A percentile compares a stretch with the other conserved stretches of the same genome.
phyloP scores from a whole-genome alignment of 2,888 invertebrate genomes.

The Leptinotarsa rubiginosa region DNA sequence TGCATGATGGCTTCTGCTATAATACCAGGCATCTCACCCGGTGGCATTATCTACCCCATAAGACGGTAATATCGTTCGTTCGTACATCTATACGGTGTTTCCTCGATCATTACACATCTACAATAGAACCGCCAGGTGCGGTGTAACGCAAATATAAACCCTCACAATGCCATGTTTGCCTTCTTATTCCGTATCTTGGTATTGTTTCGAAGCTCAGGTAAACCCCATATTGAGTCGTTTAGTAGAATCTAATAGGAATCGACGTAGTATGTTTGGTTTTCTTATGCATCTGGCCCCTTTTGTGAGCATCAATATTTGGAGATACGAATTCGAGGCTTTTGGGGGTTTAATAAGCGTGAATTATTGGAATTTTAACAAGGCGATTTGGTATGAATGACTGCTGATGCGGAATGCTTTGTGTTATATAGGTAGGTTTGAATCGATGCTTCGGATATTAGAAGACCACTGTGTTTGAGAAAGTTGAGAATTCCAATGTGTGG shows the following conservation, averaged over 20 bases:
- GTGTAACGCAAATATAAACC: slow-evolving; percentile 55
- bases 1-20: not conserved
- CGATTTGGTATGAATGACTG: not conserved
- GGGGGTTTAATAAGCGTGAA: slow-evolving; percentile 24
- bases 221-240: slow-evolving; percentile 54
- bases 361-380: slow-evolving; percentile 25
- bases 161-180: slow-evolving; percentile 58
- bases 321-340: slow-evolving; percentile 6
- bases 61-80: slow-evolving; percentile 9
- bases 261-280: slow-evolving; percentile 48
- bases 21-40: slow-evolving; percentile 1
- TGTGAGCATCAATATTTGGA: slow-evolving; percentile 25
- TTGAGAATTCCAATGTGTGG: not conserved
- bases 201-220: slow-evolving; percentile 59
- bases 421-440: not conserved
- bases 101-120: slow-evolving; percentile 48
- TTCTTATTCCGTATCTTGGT: slow-evolving; percentile 52
- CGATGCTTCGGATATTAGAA: not conserved
- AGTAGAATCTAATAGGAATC: slow-evolving; percentile 49
- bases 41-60: slow-evolving; percentile 3
- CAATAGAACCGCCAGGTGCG: slow-evolving; percentile 57
- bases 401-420: not conserved
- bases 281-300: slow-evolving; percentile 26
- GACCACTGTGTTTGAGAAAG: not conserved
- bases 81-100: slow-evolving; percentile 37